Percentiles rank a stretch among this genome's conserved stretches.
Evolutionary conservation across 2,113 vertebrate species (phyloP).

Genomic region (Aix galericulata): DNA sequence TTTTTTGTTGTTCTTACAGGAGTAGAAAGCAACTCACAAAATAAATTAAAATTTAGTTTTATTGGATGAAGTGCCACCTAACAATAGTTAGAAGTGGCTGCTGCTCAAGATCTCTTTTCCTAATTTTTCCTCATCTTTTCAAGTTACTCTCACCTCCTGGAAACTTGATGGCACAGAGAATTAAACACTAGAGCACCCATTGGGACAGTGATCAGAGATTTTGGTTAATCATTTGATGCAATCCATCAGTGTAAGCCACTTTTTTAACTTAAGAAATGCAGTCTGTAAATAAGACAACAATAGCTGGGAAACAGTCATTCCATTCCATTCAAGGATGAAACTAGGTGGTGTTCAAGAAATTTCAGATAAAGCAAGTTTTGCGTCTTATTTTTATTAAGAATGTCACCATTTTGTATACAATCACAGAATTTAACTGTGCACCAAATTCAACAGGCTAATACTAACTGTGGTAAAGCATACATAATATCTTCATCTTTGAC

Average conservation of each 20-base stretch:
- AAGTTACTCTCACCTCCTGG: background rate
- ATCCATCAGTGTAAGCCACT: background rate
- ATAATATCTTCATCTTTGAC: background rate
- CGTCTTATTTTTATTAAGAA: slow-evolving; percentile 65
- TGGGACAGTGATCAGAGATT: background rate
- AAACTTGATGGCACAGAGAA: background rate
- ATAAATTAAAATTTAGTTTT: background rate
- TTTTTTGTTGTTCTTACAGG: background rate
- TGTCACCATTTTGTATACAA: slow-evolving; percentile 33
- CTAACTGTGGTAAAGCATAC: slow-evolving; percentile 39
- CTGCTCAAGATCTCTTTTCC: background rate
- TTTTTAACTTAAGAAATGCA: background rate
- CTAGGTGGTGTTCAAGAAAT: slow-evolving; percentile 43
- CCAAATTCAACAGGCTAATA: background rate
- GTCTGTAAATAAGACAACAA: background rate
- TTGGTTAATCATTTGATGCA: background rate
- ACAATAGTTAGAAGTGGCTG: background rate
- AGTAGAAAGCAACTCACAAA: background rate
- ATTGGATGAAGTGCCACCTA: background rate
- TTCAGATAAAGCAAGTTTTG: slow-evolving; percentile 65
- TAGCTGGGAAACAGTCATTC: background rate
- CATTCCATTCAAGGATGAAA: background rate
- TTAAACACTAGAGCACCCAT: background rate
- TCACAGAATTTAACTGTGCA: slow-evolving; percentile 18
- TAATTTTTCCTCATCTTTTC: background rate